Conservation (phyloP, 1,140 invertebrate species). For the Bombus consobrinus region DNA sequence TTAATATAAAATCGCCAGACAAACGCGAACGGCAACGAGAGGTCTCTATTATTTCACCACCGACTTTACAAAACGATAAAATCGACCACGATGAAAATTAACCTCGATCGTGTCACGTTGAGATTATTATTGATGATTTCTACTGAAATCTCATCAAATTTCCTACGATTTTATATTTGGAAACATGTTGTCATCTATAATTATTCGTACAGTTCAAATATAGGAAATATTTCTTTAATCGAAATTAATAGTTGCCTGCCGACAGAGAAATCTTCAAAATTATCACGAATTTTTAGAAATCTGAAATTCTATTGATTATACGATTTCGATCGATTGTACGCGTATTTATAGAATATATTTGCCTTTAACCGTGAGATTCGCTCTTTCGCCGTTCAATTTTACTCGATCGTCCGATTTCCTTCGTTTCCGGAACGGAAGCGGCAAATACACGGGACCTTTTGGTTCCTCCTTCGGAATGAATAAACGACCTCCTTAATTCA, state of each 20-base stretch:
- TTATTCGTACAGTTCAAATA: background rate
- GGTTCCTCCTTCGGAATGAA: background rate
- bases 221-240: background rate
- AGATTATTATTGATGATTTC: background rate
- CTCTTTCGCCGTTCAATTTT: background rate
- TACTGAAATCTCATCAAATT: background rate
- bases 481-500: background rate
- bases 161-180: background rate
- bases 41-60: background rate
- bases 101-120: background rate
- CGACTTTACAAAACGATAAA: background rate
- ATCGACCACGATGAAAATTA: background rate
- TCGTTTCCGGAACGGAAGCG: background rate
- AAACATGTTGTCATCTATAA: background rate
- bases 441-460: too few relatives aligned
- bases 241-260: too few relatives aligned
- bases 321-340: background rate
- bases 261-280: too few relatives aligned
- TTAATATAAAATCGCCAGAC: constrained; percentile 11
- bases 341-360: background rate
- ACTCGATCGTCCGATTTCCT: background rate
- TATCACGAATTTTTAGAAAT: too few relatives aligned
- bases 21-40: background rate
- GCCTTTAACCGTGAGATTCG: background rate
- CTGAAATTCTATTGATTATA: background rate